Evolutionary conservation across 2,888 invertebrate species (phyloP), one percentile per base, ranked within the genome.

Genomic region (Parochlus steinenii): DNA sequence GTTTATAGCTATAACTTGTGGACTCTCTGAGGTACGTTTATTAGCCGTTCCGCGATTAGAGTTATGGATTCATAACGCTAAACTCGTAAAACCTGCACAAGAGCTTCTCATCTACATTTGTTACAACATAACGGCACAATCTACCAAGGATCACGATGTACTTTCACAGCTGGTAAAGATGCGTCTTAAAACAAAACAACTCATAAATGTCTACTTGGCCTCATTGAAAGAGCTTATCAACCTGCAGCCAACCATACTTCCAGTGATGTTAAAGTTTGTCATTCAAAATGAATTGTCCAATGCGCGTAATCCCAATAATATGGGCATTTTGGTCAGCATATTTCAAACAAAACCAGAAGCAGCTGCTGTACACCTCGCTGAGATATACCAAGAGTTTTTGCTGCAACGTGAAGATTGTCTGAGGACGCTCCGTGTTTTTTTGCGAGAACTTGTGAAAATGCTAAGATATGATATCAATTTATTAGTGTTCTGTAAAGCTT

Each of bases 21-120:
- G 95, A 0, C 72, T 90, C 39, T 73, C 74, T 1, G 90, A 92
- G 61, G 74, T 74, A 15, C 52, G 56, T 6, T 50, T 51, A 3
- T 41, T 56, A 7, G 54, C 53, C 4, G 52, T 55, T 11, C 46
- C 54, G 3, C 74, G 83, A 1, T 64, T 95, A 14, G 95, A 95
- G 55, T 72, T 80, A 46, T 95, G 93, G 93, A 65, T 95, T 39
- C 90, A 92, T 55, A 93, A 93, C 53, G 90, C 92, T 40, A 97
- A 95, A 66, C 61, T 92, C 35, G 82, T 85, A 65, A 76, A 86
- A 47, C 74, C 81, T 15, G 90, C 90, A 0, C 90, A 92, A 55
- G 95, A 95, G 58, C 58, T 97, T 35, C 61, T 97, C 17, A 79
- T 90, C 36, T 78, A 83, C 48, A 71, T 95, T 44, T 93, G 92